Conservation (phyloP, 2,797 vertebrate genomes). For the Paguma larvata region DNA sequence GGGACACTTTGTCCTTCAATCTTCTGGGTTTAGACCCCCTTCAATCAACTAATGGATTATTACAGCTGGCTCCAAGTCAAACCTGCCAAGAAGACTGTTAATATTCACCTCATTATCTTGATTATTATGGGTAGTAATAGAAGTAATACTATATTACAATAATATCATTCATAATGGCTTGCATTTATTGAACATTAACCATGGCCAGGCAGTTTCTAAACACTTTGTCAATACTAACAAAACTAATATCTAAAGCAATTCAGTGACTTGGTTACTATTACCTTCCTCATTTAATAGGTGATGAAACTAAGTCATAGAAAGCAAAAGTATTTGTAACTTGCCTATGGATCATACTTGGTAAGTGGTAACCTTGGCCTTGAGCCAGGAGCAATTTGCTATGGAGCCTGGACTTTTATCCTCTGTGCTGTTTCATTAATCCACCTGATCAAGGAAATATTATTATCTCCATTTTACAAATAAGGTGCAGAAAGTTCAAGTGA, state of each 20-base stretch:
- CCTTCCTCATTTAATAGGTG: neutral
- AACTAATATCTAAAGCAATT: neutral
- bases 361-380: neutral
- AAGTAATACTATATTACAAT: neutral
- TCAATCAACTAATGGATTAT: neutral
- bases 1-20: neutral
- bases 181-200: neutral
- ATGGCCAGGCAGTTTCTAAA: neutral
- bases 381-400: neutral
- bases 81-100: neutral
- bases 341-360: accelerated
- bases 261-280: neutral
- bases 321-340: neutral
- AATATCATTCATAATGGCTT: neutral
- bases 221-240: neutral
- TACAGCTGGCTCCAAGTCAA: neutral
- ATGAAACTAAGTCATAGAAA: neutral
- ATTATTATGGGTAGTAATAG: neutral
- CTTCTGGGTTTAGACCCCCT: neutral
- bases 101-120: neutral
- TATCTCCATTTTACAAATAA: neutral
- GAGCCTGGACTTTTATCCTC: neutral
- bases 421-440: neutral
- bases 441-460: neutral
- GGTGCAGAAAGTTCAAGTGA: neutral